These are phyloP conservation scores for Nomada hirtipes DNA, from an alignment of 2,888 invertebrate species.

Conservation along the genomic window DNA sequence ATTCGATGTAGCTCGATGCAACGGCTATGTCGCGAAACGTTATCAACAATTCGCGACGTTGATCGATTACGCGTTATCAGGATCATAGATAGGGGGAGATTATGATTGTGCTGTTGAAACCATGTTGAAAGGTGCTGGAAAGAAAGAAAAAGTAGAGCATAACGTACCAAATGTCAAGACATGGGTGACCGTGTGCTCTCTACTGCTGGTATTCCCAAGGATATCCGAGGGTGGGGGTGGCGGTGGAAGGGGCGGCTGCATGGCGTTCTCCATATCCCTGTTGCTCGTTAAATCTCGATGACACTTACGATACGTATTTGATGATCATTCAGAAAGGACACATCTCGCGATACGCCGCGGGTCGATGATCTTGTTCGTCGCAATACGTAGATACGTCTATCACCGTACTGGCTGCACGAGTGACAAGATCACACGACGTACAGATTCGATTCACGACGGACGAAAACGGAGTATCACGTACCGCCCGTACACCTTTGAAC, in stretches of 20 bases:
- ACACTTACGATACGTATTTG: slow-evolving; percentile 31
- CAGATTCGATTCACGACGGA: neutral
- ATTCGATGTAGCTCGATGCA: neutral
- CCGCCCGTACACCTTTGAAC: neutral
- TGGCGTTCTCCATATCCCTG: slow-evolving; percentile 77
- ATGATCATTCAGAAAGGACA: slow-evolving; percentile 19
- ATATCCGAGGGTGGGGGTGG: slow-evolving; percentile 61
- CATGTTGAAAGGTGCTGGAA: slow-evolving; percentile 9
- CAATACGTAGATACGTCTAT: slow-evolving; percentile 15
- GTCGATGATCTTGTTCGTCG: slow-evolving; percentile 32
- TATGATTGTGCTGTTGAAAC: neutral
- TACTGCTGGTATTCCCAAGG: slow-evolving; percentile 54
- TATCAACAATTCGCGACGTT: slow-evolving; percentile 26
- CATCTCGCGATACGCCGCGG: slow-evolving; percentile 39
- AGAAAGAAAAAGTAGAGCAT: slow-evolving; percentile 14
- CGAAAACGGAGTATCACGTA: neutral
- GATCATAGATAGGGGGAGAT: slow-evolving; percentile 25
- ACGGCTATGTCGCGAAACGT: slow-evolving; percentile 1
- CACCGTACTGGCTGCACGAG: slow-evolving; percentile 12
- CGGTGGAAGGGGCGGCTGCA: slow-evolving; percentile 73
- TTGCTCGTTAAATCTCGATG: slow-evolving; percentile 29
- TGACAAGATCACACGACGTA: slow-evolving; percentile 14
- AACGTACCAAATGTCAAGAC: slow-evolving; percentile 86
- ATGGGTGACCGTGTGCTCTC: slow-evolving; percentile 85
- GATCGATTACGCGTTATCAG: slow-evolving; percentile 40